phyloP scores from a whole-genome alignment of 2,888 invertebrate genomes.

The Lasioglossum figueresi region DNA sequence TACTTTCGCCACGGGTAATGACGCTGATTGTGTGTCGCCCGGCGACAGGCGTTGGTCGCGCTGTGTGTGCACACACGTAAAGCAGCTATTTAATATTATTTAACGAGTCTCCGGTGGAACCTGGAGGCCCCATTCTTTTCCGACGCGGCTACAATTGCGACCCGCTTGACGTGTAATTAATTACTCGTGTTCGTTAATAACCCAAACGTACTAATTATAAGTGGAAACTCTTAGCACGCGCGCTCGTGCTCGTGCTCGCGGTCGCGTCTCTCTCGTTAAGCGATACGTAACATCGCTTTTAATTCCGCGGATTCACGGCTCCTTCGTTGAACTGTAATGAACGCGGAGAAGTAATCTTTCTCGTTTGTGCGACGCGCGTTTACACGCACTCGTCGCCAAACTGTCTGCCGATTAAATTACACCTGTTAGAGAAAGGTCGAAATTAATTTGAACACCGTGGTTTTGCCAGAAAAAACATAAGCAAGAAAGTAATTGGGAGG shows the following conservation, averaged over 20 bases:
- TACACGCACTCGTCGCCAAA: slow-evolving; percentile 1
- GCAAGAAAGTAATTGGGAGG: neutral
- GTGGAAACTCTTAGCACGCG: slow-evolving; percentile 55
- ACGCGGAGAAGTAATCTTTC: slow-evolving; percentile 53
- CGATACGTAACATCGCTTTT: slow-evolving; percentile 54
- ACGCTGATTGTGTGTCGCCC: slow-evolving; percentile 46
- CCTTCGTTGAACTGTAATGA: slow-evolving; percentile 53
- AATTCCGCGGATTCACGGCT: slow-evolving; percentile 54
- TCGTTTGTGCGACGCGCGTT: slow-evolving; percentile 4
- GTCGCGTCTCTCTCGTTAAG: slow-evolving; percentile 57
- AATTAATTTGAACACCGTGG: neutral
- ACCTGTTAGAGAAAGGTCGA: neutral
- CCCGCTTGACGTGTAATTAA: slow-evolving; percentile 65
- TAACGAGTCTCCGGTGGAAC: slow-evolving; percentile 59
- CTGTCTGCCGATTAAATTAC: slow-evolving; percentile 29
- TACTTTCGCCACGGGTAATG: slow-evolving; percentile 53
- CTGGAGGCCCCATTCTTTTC: slow-evolving; percentile 53
- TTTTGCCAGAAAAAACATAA: neutral
- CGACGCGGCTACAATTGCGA: slow-evolving; percentile 49
- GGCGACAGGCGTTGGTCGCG: slow-evolving; percentile 1
- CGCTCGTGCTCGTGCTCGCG: slow-evolving; percentile 22
- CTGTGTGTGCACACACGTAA: slow-evolving; percentile 11
- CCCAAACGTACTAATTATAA: slow-evolving; percentile 66
- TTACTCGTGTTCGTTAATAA: slow-evolving; percentile 68
- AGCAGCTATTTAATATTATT: slow-evolving; percentile 63